Conservation (phyloP, 2,888 invertebrate species). For the Geophilus truncorum region DNA sequence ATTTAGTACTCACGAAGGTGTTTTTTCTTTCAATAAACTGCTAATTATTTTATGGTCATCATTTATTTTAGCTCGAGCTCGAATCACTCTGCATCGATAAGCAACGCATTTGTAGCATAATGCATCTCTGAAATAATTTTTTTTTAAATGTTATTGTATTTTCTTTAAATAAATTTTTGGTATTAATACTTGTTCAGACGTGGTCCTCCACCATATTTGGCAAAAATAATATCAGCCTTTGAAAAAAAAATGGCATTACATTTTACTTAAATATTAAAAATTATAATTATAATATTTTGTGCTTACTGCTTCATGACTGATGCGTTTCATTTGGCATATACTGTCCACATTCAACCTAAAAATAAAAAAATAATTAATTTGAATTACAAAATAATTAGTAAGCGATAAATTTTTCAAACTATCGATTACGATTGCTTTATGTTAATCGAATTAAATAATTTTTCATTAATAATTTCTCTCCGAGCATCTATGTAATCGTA, state of each 20-base stretch:
- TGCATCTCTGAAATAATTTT: slow-evolving; percentile 23
- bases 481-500: too few species aligned
- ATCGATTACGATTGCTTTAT: too few species aligned
- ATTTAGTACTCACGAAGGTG: neutral
- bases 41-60: slow-evolving; percentile 45
- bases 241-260: slow-evolving; percentile 30
- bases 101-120: slow-evolving; percentile 46
- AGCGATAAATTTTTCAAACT: too few species aligned
- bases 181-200: slow-evolving; percentile 46
- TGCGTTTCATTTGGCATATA: slow-evolving; percentile 51
- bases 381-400: too few species aligned
- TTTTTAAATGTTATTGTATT: neutral
- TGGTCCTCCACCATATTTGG: slow-evolving; percentile 52
- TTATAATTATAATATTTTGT: neutral
- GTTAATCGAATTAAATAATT: too few species aligned
- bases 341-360: slow-evolving; percentile 51
- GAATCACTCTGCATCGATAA: slow-evolving; percentile 43
- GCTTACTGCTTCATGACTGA: slow-evolving; percentile 47
- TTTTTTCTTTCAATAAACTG: slow-evolving; percentile 40
- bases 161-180: too few species aligned
- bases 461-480: too few species aligned
- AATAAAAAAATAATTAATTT: slow-evolving; percentile 10
- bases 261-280: too few species aligned
- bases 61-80: slow-evolving; percentile 42
- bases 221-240: slow-evolving; percentile 51